Evolutionary conservation across 2,113 vertebrate species (phyloP).

Genomic region (Leucosticte australis): DNA sequence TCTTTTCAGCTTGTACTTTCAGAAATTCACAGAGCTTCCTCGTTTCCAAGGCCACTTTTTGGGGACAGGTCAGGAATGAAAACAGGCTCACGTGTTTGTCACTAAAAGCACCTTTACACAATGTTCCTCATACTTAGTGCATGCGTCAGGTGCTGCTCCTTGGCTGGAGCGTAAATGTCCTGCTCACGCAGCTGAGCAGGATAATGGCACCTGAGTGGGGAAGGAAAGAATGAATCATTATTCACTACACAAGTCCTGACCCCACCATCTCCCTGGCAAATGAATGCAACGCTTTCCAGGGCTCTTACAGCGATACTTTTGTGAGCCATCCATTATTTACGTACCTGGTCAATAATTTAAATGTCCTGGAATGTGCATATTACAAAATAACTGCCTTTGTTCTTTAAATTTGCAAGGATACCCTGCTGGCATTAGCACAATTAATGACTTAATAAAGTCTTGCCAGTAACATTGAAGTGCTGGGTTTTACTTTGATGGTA

Average conservation of each 20-base stretch:
- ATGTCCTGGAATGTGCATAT: constrained; percentile 49
- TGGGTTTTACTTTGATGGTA: neutral
- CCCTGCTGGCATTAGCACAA: neutral
- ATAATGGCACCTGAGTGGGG: neutral
- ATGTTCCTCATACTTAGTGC: neutral
- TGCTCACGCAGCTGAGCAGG: neutral
- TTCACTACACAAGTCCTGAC: constrained; percentile 44
- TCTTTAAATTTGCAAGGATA: constrained; percentile 47
- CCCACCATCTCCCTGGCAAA: constrained; percentile 45
- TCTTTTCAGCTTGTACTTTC: neutral
- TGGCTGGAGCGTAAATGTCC: rapidly evolving
- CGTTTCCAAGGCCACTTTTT: neutral
- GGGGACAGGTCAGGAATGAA: neutral
- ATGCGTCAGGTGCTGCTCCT: neutral
- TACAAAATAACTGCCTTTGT: constrained; percentile 55
- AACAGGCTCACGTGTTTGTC: neutral
- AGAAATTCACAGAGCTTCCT: neutral
- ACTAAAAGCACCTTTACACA: neutral
- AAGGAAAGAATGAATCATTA: constrained; percentile 56
- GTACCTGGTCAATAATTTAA: constrained; percentile 78
- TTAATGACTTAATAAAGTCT: constrained; percentile 21
- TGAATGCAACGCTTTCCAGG: constrained; percentile 21
- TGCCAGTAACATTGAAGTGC: constrained; percentile 13
- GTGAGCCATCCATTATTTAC: constrained; percentile 75
- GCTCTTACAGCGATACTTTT: constrained; percentile 57